Evolutionary conservation across 2,888 invertebrate species (phyloP).

Genomic region (Alsophila aescularia): DNA sequence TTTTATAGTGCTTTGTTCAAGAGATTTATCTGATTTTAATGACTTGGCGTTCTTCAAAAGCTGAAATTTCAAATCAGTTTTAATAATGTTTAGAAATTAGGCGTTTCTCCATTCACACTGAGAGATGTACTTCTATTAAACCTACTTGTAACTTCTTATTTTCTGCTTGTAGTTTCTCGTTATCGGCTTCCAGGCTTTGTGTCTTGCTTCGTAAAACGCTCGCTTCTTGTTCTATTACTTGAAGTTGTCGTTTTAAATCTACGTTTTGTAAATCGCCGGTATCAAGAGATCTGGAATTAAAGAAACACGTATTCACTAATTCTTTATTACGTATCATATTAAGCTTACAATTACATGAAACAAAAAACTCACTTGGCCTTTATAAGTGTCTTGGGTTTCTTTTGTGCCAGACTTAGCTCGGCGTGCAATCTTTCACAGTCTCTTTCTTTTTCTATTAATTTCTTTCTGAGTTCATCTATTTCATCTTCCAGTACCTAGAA

Average conservation of each 20-base stretch:
- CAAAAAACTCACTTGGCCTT: conserved; percentile 85
- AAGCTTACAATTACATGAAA: neutral
- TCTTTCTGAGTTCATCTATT: conserved; percentile 88
- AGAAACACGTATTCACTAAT: neutral
- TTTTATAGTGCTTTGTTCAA: conserved; percentile 85
- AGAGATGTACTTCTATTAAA: neutral
- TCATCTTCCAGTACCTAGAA: conserved; percentile 88
- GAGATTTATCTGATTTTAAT: conserved; percentile 79
- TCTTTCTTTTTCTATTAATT: conserved; percentile 92
- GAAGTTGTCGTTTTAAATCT: conserved; percentile 89
- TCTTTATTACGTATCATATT: neutral
- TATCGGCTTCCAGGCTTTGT: conserved; percentile 88
- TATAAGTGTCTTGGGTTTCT: conserved; percentile 85
- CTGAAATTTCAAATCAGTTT: conserved; percentile 50
- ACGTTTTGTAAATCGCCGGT: conserved; percentile 85
- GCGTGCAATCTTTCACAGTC: conserved; percentile 91
- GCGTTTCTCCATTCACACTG: neutral
- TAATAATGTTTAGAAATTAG: neutral
- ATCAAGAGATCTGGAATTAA: conserved; percentile 82
- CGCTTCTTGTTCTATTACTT: conserved; percentile 91
- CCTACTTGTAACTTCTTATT: conserved; percentile 88
- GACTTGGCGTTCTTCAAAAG: conserved; percentile 83
- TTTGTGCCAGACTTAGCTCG: conserved; percentile 86
- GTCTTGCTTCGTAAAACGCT: conserved; percentile 87
- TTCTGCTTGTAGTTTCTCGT: conserved; percentile 89